These are phyloP conservation scores for Sparidentex hasta DNA, from an alignment of 2,797 vertebrate genomes.

Conservation along the genomic window DNA sequence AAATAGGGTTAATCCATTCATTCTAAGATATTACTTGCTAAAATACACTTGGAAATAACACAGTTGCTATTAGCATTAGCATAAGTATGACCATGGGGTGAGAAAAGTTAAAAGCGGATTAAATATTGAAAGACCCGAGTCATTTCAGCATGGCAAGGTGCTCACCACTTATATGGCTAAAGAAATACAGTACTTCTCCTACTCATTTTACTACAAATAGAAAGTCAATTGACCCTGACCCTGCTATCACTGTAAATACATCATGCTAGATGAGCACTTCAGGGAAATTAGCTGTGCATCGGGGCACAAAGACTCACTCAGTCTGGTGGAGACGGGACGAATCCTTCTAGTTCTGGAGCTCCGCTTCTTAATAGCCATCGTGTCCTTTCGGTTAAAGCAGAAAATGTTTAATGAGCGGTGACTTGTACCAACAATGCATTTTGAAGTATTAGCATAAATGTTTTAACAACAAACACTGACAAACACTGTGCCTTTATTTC, in stretches of 20 bases:
- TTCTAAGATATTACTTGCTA: background rate
- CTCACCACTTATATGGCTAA: background rate
- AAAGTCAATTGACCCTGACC: conserved; percentile 18
- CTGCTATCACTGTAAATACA: conserved; percentile 8
- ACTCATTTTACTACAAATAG: background rate
- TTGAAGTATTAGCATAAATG: background rate
- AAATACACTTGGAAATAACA: background rate
- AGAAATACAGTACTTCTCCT: background rate
- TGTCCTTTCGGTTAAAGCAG: conserved; percentile 85
- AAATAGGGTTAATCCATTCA: background rate
- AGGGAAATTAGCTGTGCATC: background rate
- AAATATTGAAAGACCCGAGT: conserved; percentile 17
- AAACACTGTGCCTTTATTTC: background rate
- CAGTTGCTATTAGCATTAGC: background rate
- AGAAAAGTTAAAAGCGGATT: background rate
- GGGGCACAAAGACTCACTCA: conserved; percentile 85
- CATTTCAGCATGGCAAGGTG: background rate
- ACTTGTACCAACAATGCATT: background rate
- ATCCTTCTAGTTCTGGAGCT: conserved; percentile 91
- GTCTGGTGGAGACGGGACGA: conserved; percentile 92
- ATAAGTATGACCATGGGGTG: background rate
- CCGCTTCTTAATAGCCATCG: conserved; percentile 93
- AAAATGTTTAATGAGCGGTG: conserved; percentile 14
- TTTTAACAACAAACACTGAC: background rate
- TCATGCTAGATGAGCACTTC: background rate